Evolutionary conservation across 2,113 vertebrate genomes (phyloP).

Genomic region (Bubo scandiacus): DNA sequence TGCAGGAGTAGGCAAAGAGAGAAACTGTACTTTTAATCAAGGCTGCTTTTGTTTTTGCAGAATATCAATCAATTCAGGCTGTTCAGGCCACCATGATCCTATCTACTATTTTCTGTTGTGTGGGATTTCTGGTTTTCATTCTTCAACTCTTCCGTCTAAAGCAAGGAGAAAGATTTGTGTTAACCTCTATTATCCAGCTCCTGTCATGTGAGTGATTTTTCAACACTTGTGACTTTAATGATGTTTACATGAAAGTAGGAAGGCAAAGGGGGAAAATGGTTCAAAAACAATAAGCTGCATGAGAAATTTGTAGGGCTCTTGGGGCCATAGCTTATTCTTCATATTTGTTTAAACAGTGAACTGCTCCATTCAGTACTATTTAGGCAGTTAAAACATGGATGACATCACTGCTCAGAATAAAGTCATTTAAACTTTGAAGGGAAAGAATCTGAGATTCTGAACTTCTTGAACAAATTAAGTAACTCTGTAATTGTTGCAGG

Average conservation of each 20-base stretch:
- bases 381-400: neutral
- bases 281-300: neutral
- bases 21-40: neutral
- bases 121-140: slow-evolving; percentile 90
- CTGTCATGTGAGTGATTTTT: slow-evolving; percentile 86
- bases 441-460: neutral
- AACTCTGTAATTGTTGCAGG: neutral
- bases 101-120: slow-evolving; percentile 87
- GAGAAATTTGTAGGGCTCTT: neutral
- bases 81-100: slow-evolving; percentile 93
- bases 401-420: neutral
- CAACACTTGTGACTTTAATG: neutral
- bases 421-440: neutral
- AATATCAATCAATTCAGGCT: slow-evolving; percentile 81
- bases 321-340: neutral
- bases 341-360: neutral
- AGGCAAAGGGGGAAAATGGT: neutral
- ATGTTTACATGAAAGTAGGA: neutral
- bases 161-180: slow-evolving; percentile 92
- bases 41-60: slow-evolving; percentile 69
- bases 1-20: neutral
- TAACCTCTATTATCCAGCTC: slow-evolving; percentile 90
- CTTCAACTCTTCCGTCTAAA: slow-evolving; percentile 96
- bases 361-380: neutral
- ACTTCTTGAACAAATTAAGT: neutral